Percentiles rank a stretch among this genome's conserved stretches.
Evolutionary conservation across 2,888 invertebrate genomes (phyloP).

Genomic region (Leucoptera coffeella): DNA sequence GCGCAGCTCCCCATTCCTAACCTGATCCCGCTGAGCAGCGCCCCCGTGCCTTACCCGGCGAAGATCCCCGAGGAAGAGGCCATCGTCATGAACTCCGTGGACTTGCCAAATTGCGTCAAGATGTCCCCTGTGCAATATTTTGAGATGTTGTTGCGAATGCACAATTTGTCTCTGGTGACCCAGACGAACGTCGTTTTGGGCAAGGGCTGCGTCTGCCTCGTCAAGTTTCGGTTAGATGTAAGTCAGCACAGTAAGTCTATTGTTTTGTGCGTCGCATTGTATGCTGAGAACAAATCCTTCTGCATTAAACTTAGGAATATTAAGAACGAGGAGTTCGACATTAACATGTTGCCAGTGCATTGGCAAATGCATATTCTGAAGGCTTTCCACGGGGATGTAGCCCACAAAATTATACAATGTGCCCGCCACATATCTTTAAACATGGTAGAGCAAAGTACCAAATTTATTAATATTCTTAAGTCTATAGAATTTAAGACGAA

Average conservation of each 20-base stretch:
- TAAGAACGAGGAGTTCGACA: constrained; percentile 11
- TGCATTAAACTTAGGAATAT: constrained; percentile 20
- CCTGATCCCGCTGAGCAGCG: neutral
- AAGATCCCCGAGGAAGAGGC: neutral
- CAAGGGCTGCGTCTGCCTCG: constrained; percentile 14
- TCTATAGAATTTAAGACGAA: too few relatives aligned
- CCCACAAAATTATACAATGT: constrained; percentile 15
- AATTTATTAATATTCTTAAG: too few relatives aligned
- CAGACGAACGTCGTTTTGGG: constrained; percentile 11
- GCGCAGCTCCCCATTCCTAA: neutral
- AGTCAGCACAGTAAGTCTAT: constrained; percentile 18
- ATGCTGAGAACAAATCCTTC: constrained; percentile 14
- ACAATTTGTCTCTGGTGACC: constrained; percentile 17
- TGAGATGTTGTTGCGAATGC: constrained; percentile 16
- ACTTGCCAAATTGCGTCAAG: constrained; percentile 27
- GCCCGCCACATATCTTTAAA: constrained; percentile 18
- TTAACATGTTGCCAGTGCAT: constrained; percentile 18
- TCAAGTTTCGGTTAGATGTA: constrained; percentile 26
- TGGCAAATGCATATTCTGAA: constrained; percentile 45
- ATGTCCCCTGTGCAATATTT: constrained; percentile 25
- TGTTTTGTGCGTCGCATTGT: constrained; percentile 17
- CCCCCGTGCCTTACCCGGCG: neutral
- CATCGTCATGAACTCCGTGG: constrained; percentile 15
- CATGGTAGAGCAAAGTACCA: too few relatives aligned
- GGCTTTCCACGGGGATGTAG: constrained; percentile 18